These are phyloP conservation scores for Corythornis cristatus DNA, from an alignment of 2,113 vertebrate genomes.

Conservation along the genomic window DNA sequence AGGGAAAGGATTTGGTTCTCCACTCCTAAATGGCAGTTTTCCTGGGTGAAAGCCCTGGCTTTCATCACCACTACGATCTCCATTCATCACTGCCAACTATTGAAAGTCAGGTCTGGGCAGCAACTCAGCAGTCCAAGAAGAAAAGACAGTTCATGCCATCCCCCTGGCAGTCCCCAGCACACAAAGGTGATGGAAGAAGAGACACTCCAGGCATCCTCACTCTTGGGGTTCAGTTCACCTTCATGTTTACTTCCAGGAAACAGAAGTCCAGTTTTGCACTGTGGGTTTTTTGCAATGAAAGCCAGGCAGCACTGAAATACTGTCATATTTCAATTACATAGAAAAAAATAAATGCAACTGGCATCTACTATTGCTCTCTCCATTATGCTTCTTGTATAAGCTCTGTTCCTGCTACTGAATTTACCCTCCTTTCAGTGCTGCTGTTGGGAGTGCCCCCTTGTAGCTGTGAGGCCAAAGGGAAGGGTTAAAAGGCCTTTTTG, in stretches of 20 bases:
- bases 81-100: background rate
- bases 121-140: background rate
- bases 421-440: background rate
- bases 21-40: background rate
- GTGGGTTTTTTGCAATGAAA: background rate
- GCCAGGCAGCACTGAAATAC: background rate
- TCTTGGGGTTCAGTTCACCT: background rate
- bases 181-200: rapidly evolving
- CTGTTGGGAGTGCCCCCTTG: rapidly evolving
- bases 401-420: background rate
- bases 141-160: background rate
- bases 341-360: background rate
- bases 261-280: background rate
- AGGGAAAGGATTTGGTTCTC: background rate
- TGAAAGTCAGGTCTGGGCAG: background rate
- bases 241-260: background rate
- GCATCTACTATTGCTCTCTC: background rate
- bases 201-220: background rate
- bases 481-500: background rate
- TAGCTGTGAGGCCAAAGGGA: background rate
- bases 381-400: background rate
- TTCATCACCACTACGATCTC: background rate
- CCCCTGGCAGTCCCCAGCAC: background rate
- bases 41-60: background rate
- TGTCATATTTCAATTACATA: background rate